Base-by-base conservation (phyloP, 1,140 invertebrate genomes). In the Helicoverpa zea region DNA sequence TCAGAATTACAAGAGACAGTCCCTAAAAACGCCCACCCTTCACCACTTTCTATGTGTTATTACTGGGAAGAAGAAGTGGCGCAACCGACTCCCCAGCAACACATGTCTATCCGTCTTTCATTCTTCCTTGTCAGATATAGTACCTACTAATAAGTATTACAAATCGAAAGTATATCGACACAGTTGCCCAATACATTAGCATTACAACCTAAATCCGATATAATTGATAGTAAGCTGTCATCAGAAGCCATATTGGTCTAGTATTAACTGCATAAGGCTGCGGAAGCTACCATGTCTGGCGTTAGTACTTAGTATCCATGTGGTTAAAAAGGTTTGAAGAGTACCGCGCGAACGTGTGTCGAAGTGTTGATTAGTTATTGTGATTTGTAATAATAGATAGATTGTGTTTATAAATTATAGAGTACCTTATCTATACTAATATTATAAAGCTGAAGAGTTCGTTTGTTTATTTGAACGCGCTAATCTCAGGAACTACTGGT, bases 141-240 rank as follows among this genome's bases (percentile, higher is more conserved):
- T 7, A 43, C n/a, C n/a, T n/a, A 35, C 35, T 43, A 43, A 43
- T 58, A 58, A 58, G 18, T 30, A 64, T 13, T 2, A n/a, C 35
- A 43, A 64, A 64, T 64, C n/a, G 61, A 63, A 63, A 63, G 29
- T 13, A 23, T 49, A 68, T 18, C 64, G 18, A 49, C 16, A 23
- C 18, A 18, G 9, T 49, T 49, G 16, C 64, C 43, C 3, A 64
- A 68, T 49, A 49, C 43, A 49, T 68, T 47, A 3, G 47, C 18
- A 68, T 43, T 47, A 43, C 43, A 18, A n/a, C 16, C 64, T 18
- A 66, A 47, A 49, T 49, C 30, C 10, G 43, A 23, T 68, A 49
- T 68, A 68, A 68, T 68, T 49, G 64, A 68, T 68, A 68, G 64
- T 68, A 68, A 68, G 64, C 43, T 68, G 64, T 49, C 64, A 23